Base-by-base conservation (phyloP, 2,113 vertebrate genomes). In the Microtus ochrogaster region DNA sequence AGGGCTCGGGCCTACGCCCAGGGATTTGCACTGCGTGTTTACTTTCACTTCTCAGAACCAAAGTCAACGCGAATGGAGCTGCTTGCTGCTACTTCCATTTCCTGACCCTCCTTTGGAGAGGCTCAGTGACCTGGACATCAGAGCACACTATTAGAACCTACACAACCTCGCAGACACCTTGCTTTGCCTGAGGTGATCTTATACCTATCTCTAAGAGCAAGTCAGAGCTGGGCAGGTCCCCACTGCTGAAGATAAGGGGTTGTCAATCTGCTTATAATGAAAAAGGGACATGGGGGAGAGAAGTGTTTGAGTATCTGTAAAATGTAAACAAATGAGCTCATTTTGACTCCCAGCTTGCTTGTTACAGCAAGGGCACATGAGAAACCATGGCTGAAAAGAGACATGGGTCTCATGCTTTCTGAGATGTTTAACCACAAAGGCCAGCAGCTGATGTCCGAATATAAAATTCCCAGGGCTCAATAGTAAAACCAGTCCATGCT, bases 31-130 rank as follows among this genome's bases (percentile, higher is more conserved):
- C 70, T 94, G 36, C 65, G 13, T 89, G 55, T 95, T 94, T 92
- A 73, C 36, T 89, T 94, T 66, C 52, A 77, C 72, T 82, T 87
- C 65, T 92, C 49, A 94, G 84, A 97, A 94, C 49, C 39, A 85
- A 93, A 96, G 89, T 33, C 61, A 91, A 92, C 66, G n/a, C 1
- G n/a, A 83, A n/a, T 30, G 86, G n/a, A 90, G 66, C 49, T 95
- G 63, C 79, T 55, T 86, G n/a, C 66, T 74, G 65, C 82, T 87
- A 3, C 47, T 86, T 84, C 49, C 24, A 79, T 85, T 22, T 41
- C 8, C 39, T 82, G 33, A 61, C 33, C 77, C 2, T 7, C 41
- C 30, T 86, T 65, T 73, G 63, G 61, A 93, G 94, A 65, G 39
- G 39, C 82, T 55, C 83, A 12, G 49, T 68, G 49, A 70, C 63